Percentiles rank a stretch among this genome's conserved stretches.
These are phyloP conservation scores for Drosophila busckii DNA, from an alignment of 1,140 invertebrate species.

Conservation along the genomic window DNA sequence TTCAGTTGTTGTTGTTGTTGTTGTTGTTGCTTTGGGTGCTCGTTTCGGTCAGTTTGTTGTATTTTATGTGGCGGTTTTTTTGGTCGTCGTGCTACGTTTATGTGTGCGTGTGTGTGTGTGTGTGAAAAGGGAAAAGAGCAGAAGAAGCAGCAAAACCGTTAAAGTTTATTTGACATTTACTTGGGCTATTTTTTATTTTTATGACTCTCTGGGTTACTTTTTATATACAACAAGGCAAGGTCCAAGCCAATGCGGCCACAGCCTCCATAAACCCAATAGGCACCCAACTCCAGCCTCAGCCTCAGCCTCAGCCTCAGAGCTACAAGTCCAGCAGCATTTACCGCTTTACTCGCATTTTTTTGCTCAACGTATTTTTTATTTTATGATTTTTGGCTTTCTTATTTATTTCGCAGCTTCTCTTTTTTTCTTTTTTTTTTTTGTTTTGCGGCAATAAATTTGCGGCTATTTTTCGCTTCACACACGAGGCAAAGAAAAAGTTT, in stretches of 20 bases:
- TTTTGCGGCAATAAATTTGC: conserved; percentile 32
- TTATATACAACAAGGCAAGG: conserved; percentile 6
- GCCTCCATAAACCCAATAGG: neutral
- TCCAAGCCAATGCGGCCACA: conserved; percentile 2
- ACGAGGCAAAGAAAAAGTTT: conserved; percentile 8
- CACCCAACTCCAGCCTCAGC: neutral
- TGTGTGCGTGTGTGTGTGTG: too few relatives aligned
- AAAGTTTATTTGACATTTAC: conserved; percentile 78
- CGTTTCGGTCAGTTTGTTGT: conserved; percentile 57
- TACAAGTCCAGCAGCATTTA: neutral
- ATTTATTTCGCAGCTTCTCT: too few relatives aligned
- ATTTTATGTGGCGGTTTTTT: conserved; percentile 54
- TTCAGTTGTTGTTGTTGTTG: conserved; percentile 45
- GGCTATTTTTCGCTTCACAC: conserved; percentile 22
- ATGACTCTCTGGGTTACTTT: conserved; percentile 61
- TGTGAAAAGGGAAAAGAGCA: conserved; percentile 4
- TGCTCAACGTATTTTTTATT: conserved; percentile 7
- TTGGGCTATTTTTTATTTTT: conserved; percentile 77
- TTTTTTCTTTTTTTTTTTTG: neutral
- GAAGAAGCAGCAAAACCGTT: conserved; percentile 62
- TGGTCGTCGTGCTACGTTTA: too few relatives aligned
- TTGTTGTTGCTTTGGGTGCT: conserved; percentile 20
- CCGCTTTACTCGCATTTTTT: conserved; percentile 22
- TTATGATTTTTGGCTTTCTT: conserved; percentile 9
- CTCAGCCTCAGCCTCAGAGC: conserved; percentile 1